phyloP scores from a whole-genome alignment of 1,140 invertebrate species.

The Samia ricini region DNA sequence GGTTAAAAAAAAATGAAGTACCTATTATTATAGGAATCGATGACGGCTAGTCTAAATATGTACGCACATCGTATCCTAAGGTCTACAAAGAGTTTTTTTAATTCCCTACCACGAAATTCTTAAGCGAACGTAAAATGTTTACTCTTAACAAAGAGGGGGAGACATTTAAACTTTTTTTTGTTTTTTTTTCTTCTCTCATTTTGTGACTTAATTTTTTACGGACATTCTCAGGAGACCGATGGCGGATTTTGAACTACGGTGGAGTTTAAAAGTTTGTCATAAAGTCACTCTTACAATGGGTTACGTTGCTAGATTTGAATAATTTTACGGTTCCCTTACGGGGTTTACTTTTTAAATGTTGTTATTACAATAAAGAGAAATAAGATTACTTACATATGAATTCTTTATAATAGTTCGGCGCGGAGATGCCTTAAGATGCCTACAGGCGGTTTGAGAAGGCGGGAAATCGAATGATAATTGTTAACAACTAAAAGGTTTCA shows the following conservation, averaged over 20 bases:
- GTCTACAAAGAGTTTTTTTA: slow-evolving; percentile 31
- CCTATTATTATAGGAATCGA: no score
- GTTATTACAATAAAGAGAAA: background rate
- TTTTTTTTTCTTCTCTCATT: slow-evolving; percentile 56
- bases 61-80: slow-evolving; percentile 21
- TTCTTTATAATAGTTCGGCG: no score
- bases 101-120: slow-evolving; percentile 31
- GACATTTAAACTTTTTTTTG: slow-evolving; percentile 60
- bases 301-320: slow-evolving; percentile 58
- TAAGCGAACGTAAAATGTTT: slow-evolving; percentile 69
- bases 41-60: slow-evolving; percentile 21
- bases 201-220: slow-evolving; percentile 71
- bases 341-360: slow-evolving; percentile 2
- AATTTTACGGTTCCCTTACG: slow-evolving; percentile 60
- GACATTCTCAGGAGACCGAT: slow-evolving; percentile 57
- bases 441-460: no score
- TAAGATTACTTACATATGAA: background rate
- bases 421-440: no score
- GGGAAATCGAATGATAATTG: no score
- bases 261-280: slow-evolving; percentile 70
- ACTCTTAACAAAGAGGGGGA: slow-evolving; percentile 50
- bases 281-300: slow-evolving; percentile 72
- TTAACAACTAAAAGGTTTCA: no score
- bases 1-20: no score
- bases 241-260: slow-evolving; percentile 59